Evolutionary conservation across 2,797 vertebrate genomes (phyloP).

Genomic region (Heliangelus exortis): DNA sequence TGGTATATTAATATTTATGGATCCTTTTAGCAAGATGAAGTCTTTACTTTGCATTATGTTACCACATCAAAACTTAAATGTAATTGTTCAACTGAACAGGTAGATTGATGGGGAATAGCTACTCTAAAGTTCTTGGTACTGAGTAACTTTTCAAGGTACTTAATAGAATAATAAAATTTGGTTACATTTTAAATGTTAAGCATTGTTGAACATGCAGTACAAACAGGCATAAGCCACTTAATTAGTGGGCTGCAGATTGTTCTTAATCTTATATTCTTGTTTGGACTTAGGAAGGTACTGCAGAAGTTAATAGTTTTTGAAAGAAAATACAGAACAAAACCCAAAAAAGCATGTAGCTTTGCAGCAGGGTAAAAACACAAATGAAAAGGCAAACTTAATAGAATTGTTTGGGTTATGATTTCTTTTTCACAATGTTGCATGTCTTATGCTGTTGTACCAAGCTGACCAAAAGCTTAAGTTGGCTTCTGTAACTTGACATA

Average conservation of each 20-base stretch:
- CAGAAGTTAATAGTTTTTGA: too few relatives aligned
- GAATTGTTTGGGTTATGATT: neutral
- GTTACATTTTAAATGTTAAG: too few relatives aligned
- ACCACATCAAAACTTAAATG: neutral
- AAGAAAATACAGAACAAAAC: too few relatives aligned
- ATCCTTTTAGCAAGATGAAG: neutral
- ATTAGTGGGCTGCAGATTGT: neutral
- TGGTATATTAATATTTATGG: neutral
- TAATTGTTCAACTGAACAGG: neutral
- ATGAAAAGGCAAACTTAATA: neutral
- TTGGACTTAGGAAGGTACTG: neutral
- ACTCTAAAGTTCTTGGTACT: neutral
- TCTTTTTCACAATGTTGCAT: neutral
- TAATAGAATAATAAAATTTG: neutral
- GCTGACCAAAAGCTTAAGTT: neutral
- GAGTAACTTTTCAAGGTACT: neutral
- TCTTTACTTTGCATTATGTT: neutral
- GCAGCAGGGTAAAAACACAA: neutral
- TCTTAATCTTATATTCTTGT: neutral
- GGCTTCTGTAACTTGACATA: neutral
- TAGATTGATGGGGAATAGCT: neutral
- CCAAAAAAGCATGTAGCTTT: neutral
- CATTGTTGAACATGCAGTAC: neutral
- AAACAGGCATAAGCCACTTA: neutral
- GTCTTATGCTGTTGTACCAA: neutral